Conservation (phyloP, 2,113 vertebrate species). For the Ariopsis seemanni region DNA sequence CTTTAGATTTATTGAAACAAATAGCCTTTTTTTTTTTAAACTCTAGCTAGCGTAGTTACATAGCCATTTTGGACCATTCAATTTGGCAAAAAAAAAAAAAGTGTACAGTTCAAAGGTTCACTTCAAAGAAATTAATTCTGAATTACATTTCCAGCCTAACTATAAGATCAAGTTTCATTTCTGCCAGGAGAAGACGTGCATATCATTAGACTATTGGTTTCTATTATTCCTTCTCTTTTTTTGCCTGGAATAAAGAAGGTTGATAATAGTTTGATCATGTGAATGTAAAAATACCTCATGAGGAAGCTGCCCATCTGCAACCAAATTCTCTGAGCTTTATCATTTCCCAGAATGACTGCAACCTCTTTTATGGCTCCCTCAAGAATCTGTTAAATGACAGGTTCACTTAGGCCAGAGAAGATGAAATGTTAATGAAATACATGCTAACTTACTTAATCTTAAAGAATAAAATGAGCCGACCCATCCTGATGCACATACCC, state of each 20-base stretch:
- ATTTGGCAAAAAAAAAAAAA: not conserved
- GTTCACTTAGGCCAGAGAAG: not conserved
- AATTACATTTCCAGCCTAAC: not conserved
- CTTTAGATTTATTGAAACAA: not conserved
- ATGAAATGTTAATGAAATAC: not conserved
- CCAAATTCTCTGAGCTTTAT: conserved; percentile 58
- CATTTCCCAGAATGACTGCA: conserved; percentile 57
- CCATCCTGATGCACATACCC: not conserved
- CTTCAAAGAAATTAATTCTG: not conserved
- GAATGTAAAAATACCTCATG: conserved; percentile 67
- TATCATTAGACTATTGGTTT: not conserved
- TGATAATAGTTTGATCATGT: not conserved
- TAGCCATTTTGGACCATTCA: too few relatives aligned
- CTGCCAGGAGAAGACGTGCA: not conserved
- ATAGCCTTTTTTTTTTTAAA: not conserved
- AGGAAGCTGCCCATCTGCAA: conserved; percentile 75
- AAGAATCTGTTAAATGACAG: conserved; percentile 67
- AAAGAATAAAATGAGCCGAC: not conserved
- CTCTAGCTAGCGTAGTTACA: not conserved
- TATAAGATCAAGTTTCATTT: not conserved
- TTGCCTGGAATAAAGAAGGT: not conserved
- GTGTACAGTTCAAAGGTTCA: not conserved
- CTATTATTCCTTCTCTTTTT: not conserved
- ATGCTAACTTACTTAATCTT: not conserved
- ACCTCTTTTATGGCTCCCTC: conserved; percentile 65